Base-by-base conservation (phyloP, 2,113 vertebrate genomes). In the Corapipo altera region DNA sequence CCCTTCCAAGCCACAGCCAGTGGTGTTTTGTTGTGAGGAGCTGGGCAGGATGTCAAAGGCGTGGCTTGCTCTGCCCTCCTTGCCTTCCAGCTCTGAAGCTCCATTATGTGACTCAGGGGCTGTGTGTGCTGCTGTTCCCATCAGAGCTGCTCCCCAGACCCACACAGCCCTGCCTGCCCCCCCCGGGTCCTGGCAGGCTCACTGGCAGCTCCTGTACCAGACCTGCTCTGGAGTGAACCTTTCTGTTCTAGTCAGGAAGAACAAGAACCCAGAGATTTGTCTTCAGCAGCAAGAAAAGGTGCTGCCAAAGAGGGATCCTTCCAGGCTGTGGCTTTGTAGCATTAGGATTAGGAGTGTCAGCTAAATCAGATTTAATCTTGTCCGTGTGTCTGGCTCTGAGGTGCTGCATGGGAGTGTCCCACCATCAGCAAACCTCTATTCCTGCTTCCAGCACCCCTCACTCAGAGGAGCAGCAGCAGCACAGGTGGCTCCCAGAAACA, bases 51-150 rank as follows among this genome's bases (percentile, higher is more conserved):
- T 91, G 85, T 94, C 89, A 83, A 79, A 97, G 93, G 85, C 64
- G 91, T 82, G 88, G 71, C 69, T 96, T 28, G 82, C 72, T 91
- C 67, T 82, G 85, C 85, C 86, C 85, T 96, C 75, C 82, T 93
- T 85, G 91, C 93, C 93, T 93, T 52, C 58, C 20, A 94, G 82
- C 90, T 32, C 85, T 83, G 76, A 80, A 65, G 75, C 90, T 86
- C 54, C 75, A 41, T 91, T 90, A 49, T 59, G 51, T 94, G 93
- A 94, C 85, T 97, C 95, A 93, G 39, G 14, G 22, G n/a, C n/a
- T 84, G 37, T 3, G 6, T 71, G 78, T 85, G 52, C 6, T 90
- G 85, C 88, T 80, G 75, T 43, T 94, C 74, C 51, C 78, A 85
- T 82, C 93, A 80, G 78, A 89, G 83, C 89, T 91, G 67, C 71